phyloP scores from a whole-genome alignment of 2,888 invertebrate species.

The Drosophila paucipuncta region DNA sequence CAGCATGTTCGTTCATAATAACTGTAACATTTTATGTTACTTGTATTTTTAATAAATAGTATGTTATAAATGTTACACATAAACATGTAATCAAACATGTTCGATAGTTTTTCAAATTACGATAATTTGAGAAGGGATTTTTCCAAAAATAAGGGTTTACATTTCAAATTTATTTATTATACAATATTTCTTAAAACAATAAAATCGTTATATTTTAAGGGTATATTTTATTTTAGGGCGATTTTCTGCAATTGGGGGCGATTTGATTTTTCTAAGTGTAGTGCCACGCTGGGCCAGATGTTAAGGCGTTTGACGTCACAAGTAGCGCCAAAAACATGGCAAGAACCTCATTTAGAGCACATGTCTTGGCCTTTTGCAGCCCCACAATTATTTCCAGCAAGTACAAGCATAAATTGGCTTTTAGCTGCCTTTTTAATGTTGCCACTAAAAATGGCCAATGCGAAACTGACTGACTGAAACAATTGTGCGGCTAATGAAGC shows the following conservation, averaged over 20 bases:
- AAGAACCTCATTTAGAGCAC: constrained; percentile 36
- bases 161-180: too few relatives aligned
- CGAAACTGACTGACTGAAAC: constrained; percentile 36
- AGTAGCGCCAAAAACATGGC: constrained; percentile 22
- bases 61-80: too few relatives aligned
- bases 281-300: constrained; percentile 61
- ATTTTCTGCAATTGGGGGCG: neutral
- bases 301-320: constrained; percentile 64
- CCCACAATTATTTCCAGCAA: constrained; percentile 11
- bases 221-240: neutral
- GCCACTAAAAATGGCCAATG: constrained; percentile 68
- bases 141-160: too few relatives aligned
- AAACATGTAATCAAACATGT: too few relatives aligned
- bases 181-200: too few relatives aligned
- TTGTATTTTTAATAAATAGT: too few relatives aligned
- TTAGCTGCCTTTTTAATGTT: constrained; percentile 63
- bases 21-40: too few relatives aligned
- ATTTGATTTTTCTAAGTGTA: neutral
- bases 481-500: constrained; percentile 63
- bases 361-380: constrained; percentile 22
- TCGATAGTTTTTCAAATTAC: too few relatives aligned
- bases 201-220: neutral
- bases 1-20: too few relatives aligned
- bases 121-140: too few relatives aligned
- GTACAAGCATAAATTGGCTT: constrained; percentile 49